These are phyloP conservation scores for Scaptomyza parva DNA, from an alignment of 2,888 invertebrate species.

Conservation along the genomic window DNA sequence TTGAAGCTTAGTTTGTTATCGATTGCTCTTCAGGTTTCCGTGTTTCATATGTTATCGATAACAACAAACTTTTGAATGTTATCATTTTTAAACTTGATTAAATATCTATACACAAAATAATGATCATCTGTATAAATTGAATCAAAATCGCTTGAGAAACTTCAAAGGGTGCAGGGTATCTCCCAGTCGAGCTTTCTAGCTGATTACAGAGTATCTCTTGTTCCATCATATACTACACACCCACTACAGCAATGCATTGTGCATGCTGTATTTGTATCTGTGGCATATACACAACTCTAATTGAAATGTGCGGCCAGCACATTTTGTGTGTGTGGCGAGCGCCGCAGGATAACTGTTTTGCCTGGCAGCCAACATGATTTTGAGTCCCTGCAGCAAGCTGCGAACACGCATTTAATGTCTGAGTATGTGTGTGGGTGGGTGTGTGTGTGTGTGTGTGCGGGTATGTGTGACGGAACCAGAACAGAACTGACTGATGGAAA, in stretches of 20 bases:
- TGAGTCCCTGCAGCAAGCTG: slow-evolving; percentile 5
- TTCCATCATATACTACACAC: not conserved
- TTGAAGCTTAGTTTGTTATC: too few relatives aligned
- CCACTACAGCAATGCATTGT: not conserved
- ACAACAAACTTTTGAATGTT: too few relatives aligned
- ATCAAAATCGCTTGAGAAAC: too few relatives aligned
- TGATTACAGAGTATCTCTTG: not conserved
- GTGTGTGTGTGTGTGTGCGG: too few relatives aligned
- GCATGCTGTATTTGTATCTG: not conserved
- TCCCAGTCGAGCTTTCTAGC: too few relatives aligned
- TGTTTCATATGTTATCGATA: too few relatives aligned
- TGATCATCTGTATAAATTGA: too few relatives aligned
- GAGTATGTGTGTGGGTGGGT: too few relatives aligned
- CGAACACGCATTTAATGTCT: slow-evolving; percentile 33
- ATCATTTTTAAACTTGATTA: too few relatives aligned
- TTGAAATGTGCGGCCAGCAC: slow-evolving; percentile 25
- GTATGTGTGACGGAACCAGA: not conserved
- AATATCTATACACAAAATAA: too few relatives aligned
- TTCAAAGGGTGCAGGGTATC: too few relatives aligned
- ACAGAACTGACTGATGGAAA: slow-evolving; percentile 9
- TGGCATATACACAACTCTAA: slow-evolving; percentile 3
- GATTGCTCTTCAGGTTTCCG: too few relatives aligned
- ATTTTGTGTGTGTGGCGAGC: slow-evolving; percentile 16
- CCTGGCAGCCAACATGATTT: slow-evolving; percentile 28
- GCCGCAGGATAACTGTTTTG: slow-evolving; percentile 26